Base-by-base conservation (phyloP, 1,140 invertebrate species). In the Lanistes nyassanus region DNA sequence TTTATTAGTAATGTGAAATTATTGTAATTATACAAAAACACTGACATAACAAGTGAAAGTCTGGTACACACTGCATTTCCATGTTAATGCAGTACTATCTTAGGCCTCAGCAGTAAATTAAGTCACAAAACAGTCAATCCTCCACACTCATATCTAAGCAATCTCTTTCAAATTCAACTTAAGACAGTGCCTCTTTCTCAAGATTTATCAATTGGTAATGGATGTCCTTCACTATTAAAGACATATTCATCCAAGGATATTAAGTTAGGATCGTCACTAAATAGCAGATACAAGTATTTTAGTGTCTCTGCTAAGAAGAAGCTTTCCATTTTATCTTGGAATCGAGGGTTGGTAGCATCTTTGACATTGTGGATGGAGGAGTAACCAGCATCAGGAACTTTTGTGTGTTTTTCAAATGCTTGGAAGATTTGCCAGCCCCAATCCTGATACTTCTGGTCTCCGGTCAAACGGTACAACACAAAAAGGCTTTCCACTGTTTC, bases 401-500 rank as follows among this genome's bases (percentile, higher is more conserved):
- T 92, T 85, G 97, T 99, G 89, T 99, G 92, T 88, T 96, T 97
- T 89, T 99, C 97, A 76, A 99, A 89, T 7, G 88, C 83, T 68
- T 13, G 95, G 94, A 76, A 96, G 94, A 90, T 98, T 95, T 84
- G 83, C 98, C 98, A 99, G 13, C 95, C 97, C 97, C 97, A 99
- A 72, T 99, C 96, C 75, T 97, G 91, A 88, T 99, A 99, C 86
- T 96, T 98, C 76, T 94, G 94, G 86, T 99, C 95, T 86, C 98
- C 96, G 37, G 98, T 99, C 36, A 98, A 88, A 71, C 97, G 92
- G 94, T 97, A 99, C 90, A 99, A 91, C 81, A 97, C 93, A 89
- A 99, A 98, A 90, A 99, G 98, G 75, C 96, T 97, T 90, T 99
- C 98, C 79, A 99, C 94, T 13, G 97, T 97, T 92, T 99, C 98